Conservation (phyloP, 2,888 invertebrate species). For the Spialia ferax region DNA sequence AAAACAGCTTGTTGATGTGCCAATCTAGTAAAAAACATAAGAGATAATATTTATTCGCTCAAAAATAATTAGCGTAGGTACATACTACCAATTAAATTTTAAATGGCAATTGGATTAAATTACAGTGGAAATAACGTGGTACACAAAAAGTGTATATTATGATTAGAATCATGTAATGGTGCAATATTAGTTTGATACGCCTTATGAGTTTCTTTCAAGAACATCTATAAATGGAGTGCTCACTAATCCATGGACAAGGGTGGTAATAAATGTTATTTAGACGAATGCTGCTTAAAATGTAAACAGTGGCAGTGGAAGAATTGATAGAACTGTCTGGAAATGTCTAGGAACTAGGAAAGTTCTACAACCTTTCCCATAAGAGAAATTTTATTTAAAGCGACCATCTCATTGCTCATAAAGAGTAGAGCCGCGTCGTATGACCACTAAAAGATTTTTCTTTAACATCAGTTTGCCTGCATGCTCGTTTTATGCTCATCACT, state of each 20-base stretch:
- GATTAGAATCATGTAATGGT: background rate
- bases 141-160: background rate
- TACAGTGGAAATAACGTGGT: background rate
- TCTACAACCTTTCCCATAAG: no score
- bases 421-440: no score
- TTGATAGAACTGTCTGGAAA: no score
- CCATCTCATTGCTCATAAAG: no score
- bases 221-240: background rate
- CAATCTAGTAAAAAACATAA: background rate
- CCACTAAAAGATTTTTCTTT: no score
- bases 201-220: conserved; percentile 1
- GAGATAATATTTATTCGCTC: background rate
- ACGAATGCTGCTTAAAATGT: no score
- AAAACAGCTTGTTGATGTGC: background rate
- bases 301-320: no score
- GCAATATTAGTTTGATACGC: background rate
- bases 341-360: no score
- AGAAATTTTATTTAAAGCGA: no score
- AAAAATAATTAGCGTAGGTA: background rate
- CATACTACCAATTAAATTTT: background rate
- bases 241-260: background rate
- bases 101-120: background rate
- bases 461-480: no score
- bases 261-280: background rate
- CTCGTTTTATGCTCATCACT: no score